Evolutionary conservation across 2,888 invertebrate genomes (phyloP).

Genomic region (Rhodophaea formosa): DNA sequence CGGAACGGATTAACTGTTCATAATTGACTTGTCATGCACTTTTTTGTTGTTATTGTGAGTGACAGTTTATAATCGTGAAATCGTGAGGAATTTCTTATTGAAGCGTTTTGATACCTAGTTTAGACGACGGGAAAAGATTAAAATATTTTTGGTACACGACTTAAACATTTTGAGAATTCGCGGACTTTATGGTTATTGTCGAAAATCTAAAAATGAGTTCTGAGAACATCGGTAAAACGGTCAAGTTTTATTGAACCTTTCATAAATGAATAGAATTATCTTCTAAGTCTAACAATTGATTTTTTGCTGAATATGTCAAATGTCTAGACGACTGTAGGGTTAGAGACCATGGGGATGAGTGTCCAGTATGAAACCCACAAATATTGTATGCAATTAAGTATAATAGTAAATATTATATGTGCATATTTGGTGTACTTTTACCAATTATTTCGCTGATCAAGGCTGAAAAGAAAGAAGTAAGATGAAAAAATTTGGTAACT

Average conservation of each 20-base stretch:
- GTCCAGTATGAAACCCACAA: too few relatives aligned
- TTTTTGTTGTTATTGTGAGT: constrained; percentile 3
- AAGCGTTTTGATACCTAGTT: constrained; percentile 1
- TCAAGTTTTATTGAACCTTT: not conserved
- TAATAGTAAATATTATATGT: too few relatives aligned
- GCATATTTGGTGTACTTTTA: too few relatives aligned
- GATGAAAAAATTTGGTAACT: too few relatives aligned
- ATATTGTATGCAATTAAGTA: too few relatives aligned
- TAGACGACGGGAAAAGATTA: not conserved
- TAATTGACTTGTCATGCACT: constrained; percentile 14
- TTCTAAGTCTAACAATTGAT: too few relatives aligned
- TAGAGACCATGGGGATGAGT: too few relatives aligned
- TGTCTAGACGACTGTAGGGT: too few relatives aligned
- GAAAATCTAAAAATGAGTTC: not conserved
- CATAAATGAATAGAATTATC: too few relatives aligned
- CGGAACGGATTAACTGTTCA: constrained; percentile 19
- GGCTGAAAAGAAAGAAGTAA: too few relatives aligned
- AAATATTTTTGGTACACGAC: not conserved
- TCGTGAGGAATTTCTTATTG: constrained; percentile 10
- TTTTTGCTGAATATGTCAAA: too few relatives aligned
- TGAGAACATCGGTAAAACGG: not conserved
- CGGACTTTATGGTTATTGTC: not conserved
- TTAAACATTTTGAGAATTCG: not conserved
- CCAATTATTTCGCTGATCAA: too few relatives aligned
- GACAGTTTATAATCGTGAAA: constrained; percentile 12